Conservation (phyloP, 1,140 invertebrate species). For the Melitaea cinxia region DNA sequence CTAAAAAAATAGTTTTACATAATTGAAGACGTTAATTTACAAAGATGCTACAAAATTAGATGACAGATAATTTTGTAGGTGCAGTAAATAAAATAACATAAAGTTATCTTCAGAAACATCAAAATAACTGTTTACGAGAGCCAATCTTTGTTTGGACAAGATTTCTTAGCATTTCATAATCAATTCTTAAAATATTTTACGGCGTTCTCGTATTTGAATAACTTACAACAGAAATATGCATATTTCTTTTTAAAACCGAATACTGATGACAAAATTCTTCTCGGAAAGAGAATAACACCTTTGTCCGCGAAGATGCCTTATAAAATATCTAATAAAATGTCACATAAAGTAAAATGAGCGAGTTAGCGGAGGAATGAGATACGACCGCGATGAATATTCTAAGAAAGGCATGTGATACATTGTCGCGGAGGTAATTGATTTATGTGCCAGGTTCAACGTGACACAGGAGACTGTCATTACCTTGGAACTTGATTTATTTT, state of each 20-base stretch:
- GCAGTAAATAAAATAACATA: not conserved
- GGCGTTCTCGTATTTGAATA: slow-evolving; percentile 35
- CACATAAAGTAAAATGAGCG: slow-evolving; percentile 60
- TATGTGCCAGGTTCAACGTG: slow-evolving; percentile 33
- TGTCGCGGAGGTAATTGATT: slow-evolving; percentile 44
- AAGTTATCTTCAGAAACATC: not conserved
- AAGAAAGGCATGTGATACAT: slow-evolving; percentile 46
- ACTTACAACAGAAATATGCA: slow-evolving; percentile 43
- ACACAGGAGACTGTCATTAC: slow-evolving; percentile 34
- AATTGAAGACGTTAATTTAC: not conserved
- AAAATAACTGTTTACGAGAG: slow-evolving; percentile 19
- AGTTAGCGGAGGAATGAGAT: slow-evolving; percentile 36
- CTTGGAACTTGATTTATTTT: not conserved
- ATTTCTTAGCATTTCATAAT: slow-evolving; percentile 26
- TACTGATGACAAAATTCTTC: slow-evolving; percentile 61
- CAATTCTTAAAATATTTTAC: slow-evolving; percentile 36
- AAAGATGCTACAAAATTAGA: not conserved
- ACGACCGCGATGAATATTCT: slow-evolving; percentile 38
- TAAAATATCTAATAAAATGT: slow-evolving; percentile 62
- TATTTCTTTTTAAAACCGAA: slow-evolving; percentile 49
- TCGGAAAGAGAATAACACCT: slow-evolving; percentile 51
- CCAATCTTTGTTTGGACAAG: slow-evolving; percentile 27
- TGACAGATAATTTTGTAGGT: not conserved
- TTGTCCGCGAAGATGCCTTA: slow-evolving; percentile 47
- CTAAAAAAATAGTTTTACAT: no score